Evolutionary conservation across 2,797 vertebrate species (phyloP), one percentile per base, ranked within the genome.

Genomic region (Gallinago stenura): DNA sequence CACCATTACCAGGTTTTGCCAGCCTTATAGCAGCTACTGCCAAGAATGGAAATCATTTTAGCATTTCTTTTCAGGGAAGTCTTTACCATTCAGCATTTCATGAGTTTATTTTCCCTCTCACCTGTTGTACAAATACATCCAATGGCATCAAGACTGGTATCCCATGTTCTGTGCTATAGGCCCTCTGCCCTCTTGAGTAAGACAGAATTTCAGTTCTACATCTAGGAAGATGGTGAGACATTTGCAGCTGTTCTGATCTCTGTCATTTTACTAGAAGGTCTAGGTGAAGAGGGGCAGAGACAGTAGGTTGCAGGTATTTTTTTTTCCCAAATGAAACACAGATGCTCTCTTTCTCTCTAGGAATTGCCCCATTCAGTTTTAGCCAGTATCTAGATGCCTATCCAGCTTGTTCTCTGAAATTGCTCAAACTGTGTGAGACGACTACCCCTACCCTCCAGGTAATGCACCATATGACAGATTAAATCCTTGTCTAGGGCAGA

Each of bases 371-470:
- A 46, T 62, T 57, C 30, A n/a, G 68, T 56, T 87, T 78, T n/a
- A 83, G 31, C 22, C 73, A 50, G 31, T 88, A 69, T 39, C 56
- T 73, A 43, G 60, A 37, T 33, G 46, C 26, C 41, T 54, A 50
- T 28, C 33, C 30, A 81, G 30, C 31, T 37, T 62, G 45, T 56
- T 70, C 64, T 73, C 50, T 80, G 48, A 58, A 69, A 62, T 54
- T 1, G 1, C 30, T 54, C 11, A 9, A 9, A 69, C 0, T 3
- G 19, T 41, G 8, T 41, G 46, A 87, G 31, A 73, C 12, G n/a
- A 77, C 22, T 66, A 75, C 48, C 28, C 41, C 51, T 64, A 22
- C 28, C n/a, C 33, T 77, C n/a, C 16, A 61, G 58, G 46, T 37
- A 76, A 37, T 11, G 18, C 10, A 50, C 15, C 13, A 28, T 41